Conservation (phyloP, 1,140 invertebrate species). For the Latrodectus geometricus region DNA sequence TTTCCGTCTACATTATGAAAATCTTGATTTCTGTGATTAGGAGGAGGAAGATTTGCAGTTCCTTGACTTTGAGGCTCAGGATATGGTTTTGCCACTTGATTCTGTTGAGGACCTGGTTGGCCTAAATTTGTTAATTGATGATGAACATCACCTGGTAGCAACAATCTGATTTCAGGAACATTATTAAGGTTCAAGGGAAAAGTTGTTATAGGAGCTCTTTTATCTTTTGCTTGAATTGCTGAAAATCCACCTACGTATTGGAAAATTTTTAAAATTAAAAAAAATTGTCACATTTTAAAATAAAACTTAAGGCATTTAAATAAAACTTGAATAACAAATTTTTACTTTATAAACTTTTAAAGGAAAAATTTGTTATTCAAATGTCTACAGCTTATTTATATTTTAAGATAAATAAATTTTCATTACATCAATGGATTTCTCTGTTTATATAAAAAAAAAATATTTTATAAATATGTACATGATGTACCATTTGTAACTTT, state of each 20-base stretch:
- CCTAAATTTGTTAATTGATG: slow-evolving; percentile 26
- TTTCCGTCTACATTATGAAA: background rate
- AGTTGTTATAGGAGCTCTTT: slow-evolving; percentile 18
- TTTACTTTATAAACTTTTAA: too few relatives aligned
- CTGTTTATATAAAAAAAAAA: too few relatives aligned
- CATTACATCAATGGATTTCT: too few relatives aligned
- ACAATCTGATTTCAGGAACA: slow-evolving; percentile 49
- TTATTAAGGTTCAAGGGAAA: slow-evolving; percentile 38
- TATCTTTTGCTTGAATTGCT: slow-evolving; percentile 23
- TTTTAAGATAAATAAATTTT: too few relatives aligned
- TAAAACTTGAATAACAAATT: background rate
- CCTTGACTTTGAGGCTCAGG: background rate
- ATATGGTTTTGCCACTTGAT: background rate
- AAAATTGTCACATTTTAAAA: background rate
- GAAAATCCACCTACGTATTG: background rate
- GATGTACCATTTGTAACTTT: too few relatives aligned
- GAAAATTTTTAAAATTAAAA: background rate
- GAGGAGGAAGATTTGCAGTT: background rate
- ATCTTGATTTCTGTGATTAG: background rate
- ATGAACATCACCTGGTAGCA: slow-evolving; percentile 53
- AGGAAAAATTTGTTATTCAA: background rate
- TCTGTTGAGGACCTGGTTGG: background rate
- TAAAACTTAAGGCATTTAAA: background rate
- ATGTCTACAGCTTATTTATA: background rate
- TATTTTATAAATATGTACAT: too few relatives aligned